These are phyloP conservation scores for Eupithecia vulgata DNA, from an alignment of 2,888 invertebrate species.

Conservation along the genomic window DNA sequence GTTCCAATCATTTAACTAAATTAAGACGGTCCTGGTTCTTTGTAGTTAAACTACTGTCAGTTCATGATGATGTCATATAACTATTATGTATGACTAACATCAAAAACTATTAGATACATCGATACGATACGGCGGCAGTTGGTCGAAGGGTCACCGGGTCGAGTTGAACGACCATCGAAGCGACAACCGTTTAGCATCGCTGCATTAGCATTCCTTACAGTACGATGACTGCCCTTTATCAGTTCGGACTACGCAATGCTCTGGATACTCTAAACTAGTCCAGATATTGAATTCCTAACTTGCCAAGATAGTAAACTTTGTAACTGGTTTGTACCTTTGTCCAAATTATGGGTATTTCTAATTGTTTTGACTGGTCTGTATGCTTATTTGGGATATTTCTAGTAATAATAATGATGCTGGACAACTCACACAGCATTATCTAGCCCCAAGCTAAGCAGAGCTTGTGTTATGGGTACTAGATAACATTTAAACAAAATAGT, in stretches of 20 bases:
- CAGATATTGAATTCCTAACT: conserved; percentile 17
- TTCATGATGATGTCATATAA: neutral
- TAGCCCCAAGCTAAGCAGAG: too few species aligned
- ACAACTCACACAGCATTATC: too few species aligned
- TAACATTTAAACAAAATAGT: too few species aligned
- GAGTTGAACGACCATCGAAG: conserved; percentile 62
- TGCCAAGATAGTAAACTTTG: neutral
- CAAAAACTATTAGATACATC: conserved; percentile 48
- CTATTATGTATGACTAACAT: conserved; percentile 16
- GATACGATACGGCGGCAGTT: conserved; percentile 45
- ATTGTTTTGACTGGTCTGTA: too few species aligned
- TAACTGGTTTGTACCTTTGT: neutral
- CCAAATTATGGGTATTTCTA: neutral
- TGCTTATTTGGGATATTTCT: too few species aligned
- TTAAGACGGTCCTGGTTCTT: too few species aligned
- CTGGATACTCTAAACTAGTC: conserved; percentile 16
- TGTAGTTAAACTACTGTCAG: neutral
- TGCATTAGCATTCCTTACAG: conserved; percentile 58
- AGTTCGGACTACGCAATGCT: conserved; percentile 21
- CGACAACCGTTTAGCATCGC: conserved; percentile 50
- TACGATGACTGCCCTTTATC: conserved; percentile 53
- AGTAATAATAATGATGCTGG: too few species aligned
- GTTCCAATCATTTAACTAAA: too few species aligned
- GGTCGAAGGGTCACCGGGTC: conserved; percentile 61
- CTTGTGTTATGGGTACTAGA: too few species aligned